These are phyloP conservation scores for Phoeniculus purpureus DNA, from an alignment of 2,797 vertebrate genomes.

Conservation along the genomic window DNA sequence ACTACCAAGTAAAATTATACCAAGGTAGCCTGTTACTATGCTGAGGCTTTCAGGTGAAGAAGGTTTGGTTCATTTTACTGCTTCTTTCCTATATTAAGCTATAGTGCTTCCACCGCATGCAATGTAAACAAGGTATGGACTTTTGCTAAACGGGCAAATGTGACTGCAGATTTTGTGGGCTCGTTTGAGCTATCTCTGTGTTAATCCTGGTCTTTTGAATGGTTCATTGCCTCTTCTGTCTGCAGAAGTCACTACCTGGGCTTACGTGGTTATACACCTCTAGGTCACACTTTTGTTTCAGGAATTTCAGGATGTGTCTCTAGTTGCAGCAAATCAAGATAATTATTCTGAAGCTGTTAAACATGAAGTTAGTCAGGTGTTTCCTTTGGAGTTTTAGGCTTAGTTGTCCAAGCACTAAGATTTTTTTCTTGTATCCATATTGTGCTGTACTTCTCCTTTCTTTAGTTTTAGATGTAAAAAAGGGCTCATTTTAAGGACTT, in stretches of 20 bases:
- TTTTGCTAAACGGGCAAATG: neutral
- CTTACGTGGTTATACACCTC: neutral
- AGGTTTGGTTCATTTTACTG: neutral
- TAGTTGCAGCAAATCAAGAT: neutral
- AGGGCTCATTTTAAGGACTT: neutral
- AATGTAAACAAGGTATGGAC: neutral
- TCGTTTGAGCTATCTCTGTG: neutral
- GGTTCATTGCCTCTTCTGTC: neutral
- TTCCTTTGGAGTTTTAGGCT: neutral
- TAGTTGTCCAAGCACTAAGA: neutral
- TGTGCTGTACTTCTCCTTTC: neutral
- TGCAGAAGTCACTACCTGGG: fast-evolving
- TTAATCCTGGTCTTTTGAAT: neutral
- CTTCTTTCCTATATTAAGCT: neutral
- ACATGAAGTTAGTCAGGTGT: neutral
- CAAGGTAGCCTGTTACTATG: neutral
- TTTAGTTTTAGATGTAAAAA: neutral
- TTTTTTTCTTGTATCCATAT: neutral
- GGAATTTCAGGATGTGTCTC: neutral
- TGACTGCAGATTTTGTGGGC: neutral
- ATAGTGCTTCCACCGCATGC: neutral
- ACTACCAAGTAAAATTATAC: neutral
- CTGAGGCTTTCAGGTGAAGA: neutral
- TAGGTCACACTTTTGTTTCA: neutral
- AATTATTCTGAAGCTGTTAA: neutral